Evolutionary conservation across 2,797 vertebrate species (phyloP).

Genomic region (Notolepis coatsorum): DNA sequence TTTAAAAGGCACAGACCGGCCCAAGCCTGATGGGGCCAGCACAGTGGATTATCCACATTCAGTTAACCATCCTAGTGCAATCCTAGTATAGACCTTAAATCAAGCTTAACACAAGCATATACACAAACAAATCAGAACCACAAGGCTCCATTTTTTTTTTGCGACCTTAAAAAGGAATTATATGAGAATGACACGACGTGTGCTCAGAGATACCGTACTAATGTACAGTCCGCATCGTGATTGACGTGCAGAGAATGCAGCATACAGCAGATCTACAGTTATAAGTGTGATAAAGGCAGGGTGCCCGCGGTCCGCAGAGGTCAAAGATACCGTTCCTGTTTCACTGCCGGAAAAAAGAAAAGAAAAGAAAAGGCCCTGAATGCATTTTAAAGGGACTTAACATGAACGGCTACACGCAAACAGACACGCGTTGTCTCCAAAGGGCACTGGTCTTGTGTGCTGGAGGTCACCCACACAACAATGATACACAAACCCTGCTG

Average conservation of each 20-base stretch:
- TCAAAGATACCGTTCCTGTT: conserved; percentile 37
- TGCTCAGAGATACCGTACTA: no score
- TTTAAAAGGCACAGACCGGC: no score
- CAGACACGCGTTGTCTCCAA: conserved; percentile 58
- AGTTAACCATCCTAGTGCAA: no score
- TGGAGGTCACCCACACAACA: conserved; percentile 56
- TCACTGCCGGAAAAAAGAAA: conserved; percentile 43
- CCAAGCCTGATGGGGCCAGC: no score
- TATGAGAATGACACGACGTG: no score
- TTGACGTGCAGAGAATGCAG: no score
- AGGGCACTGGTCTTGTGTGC: conserved; percentile 32
- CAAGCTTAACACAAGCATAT: conserved; percentile 41
- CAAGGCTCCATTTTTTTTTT: conserved; percentile 40
- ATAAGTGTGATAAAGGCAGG: no score
- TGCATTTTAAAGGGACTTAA: conserved; percentile 52
- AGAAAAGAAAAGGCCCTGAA: conserved; percentile 53
- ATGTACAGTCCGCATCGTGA: no score
- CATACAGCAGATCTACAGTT: no score
- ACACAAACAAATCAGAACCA: conserved; percentile 55
- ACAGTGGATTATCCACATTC: no score
- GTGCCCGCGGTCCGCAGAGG: conserved; percentile 51
- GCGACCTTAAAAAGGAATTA: no score
- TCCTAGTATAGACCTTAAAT: no score
- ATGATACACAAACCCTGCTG: conserved; percentile 63
- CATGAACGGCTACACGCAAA: conserved; percentile 62